These are phyloP conservation scores for Ranitomeya imitator DNA, from an alignment of 2,113 vertebrate species.

Conservation along the genomic window DNA sequence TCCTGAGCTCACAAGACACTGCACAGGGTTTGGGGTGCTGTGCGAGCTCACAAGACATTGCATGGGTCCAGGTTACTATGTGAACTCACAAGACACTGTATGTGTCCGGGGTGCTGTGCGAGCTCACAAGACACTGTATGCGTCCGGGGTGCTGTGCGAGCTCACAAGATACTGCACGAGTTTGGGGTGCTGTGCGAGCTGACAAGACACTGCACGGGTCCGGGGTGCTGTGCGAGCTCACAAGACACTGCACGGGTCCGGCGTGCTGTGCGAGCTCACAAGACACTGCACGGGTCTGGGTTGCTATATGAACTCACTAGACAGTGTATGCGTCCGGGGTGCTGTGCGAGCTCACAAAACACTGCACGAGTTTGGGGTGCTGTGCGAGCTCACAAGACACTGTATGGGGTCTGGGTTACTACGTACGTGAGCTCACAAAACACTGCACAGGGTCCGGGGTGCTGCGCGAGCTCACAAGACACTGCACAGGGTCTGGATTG, in stretches of 20 bases:
- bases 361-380: not conserved
- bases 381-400: not conserved
- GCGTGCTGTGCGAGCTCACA: not conserved
- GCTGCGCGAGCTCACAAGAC: not conserved
- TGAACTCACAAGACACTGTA: not conserved
- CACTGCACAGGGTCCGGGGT: not conserved
- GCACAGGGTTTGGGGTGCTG: not conserved
- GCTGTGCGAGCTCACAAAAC: no score
- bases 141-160: not conserved
- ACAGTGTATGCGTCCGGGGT: not conserved
- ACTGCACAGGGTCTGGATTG: not conserved
- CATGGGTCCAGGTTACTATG: no score
- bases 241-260: no score
- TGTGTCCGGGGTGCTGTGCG: not conserved
- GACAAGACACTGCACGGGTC: not conserved
- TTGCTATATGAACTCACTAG: not conserved
- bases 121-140: not conserved
- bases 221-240: no score
- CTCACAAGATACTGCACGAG: not conserved
- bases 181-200: not conserved
- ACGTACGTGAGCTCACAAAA: no score
- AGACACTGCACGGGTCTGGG: no score
- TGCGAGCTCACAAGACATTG: not conserved
- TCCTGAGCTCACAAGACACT: no score
- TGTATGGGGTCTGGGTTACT: no score